Conservation (phyloP, 2,797 vertebrate species). For the Alcedo quadribrachys region DNA sequence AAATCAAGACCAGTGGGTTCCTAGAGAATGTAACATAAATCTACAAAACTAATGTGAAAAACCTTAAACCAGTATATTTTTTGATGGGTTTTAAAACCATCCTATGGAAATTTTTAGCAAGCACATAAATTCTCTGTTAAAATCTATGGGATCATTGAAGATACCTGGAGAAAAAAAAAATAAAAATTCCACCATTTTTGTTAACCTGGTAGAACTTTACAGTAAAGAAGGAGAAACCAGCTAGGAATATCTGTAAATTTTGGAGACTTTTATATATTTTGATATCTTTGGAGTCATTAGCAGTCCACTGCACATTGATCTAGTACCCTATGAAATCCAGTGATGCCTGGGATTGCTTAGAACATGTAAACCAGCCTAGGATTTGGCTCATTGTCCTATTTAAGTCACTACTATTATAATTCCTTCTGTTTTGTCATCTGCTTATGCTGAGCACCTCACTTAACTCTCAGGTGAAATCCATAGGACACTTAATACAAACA, state of each 20-base stretch:
- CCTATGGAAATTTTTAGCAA: neutral
- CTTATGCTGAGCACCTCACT: neutral
- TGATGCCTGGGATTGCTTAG: neutral
- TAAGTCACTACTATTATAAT: neutral
- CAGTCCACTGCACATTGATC: neutral
- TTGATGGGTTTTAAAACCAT: neutral
- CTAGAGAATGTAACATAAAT: neutral
- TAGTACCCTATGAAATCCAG: neutral
- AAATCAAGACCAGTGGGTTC: neutral
- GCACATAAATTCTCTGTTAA: neutral
- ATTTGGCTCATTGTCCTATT: neutral
- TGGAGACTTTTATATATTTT: neutral
- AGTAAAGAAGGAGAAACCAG: neutral
- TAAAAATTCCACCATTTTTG: neutral
- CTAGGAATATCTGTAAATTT: neutral
- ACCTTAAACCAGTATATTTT: neutral
- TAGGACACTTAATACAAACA: neutral
- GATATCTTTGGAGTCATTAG: neutral
- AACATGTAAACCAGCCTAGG: neutral
- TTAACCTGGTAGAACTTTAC: neutral
- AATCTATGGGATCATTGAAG: neutral
- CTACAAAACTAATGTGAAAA: neutral
- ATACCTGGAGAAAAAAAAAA: neutral
- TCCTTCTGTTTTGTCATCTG: neutral
- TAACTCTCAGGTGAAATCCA: slow-evolving; percentile 27